Evolutionary conservation across 2,888 invertebrate species (phyloP), one percentile per base, ranked within the genome.

Genomic region (Catocala sponsa): DNA sequence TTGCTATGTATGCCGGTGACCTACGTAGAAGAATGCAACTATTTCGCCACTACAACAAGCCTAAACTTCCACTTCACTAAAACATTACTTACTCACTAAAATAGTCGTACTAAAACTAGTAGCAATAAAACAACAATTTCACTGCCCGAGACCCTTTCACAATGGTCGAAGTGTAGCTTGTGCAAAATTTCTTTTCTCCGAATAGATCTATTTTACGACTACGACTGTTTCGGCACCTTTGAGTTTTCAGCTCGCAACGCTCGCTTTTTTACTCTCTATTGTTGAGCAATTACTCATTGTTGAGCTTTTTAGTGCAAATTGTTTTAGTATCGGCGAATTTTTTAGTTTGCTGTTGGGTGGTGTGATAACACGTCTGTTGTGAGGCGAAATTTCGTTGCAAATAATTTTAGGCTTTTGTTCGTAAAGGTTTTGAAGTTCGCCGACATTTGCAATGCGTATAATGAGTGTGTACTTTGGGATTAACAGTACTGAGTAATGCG

Each of bases 131-230:
- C 42, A 47, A 61, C 60, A 59, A 63, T 71, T 65, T 54, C 64
- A 43, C 59, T 55, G 55, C 59, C 53, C 56, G 50, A 71, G 42
- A 35, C 11, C 13, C 47, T 58, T 55, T 35, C 51, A 55, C 56
- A 56, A 55, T 44, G 43, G 48, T n/a, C 32, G 13, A 48, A 79
- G 65, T 70, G 65, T 57, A 72, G 74, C 76, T 87, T 88, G 91
- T 86, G 92, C 92, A 91, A 92, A 91, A 93, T 91, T 89, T 92
- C 89, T 91, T 91, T 91, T 92, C 92, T 80, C 68, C 81, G 90
- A 90, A 91, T 83, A 86, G 87, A 85, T 81, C 82, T 73, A 76
- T 78, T 91, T 92, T 91, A 92, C 79, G 88, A 86, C 66, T 56
- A 71, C 82, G 84, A 85, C 91, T 91, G 90, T 91, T 85, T 81